These are phyloP conservation scores for Boulengeromyrus knoepffleri DNA, from an alignment of 2,113 vertebrate species.

Conservation along the genomic window DNA sequence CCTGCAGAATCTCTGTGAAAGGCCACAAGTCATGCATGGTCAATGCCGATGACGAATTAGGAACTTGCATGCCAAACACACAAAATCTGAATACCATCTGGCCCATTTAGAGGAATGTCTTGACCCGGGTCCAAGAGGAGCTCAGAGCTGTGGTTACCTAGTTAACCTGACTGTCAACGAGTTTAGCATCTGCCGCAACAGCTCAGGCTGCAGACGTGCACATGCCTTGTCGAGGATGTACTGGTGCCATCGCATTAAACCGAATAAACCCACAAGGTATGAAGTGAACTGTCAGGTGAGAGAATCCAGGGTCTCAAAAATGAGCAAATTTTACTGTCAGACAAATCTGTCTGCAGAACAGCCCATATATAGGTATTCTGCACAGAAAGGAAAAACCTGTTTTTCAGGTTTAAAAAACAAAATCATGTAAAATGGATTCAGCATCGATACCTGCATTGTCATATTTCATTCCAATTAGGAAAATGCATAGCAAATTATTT, in stretches of 20 bases:
- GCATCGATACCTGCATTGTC: not conserved
- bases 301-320: not conserved
- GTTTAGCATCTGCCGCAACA: conserved; percentile 14
- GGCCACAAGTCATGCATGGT: conserved; percentile 21
- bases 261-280: not conserved
- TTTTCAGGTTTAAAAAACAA: not conserved
- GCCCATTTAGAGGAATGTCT: conserved; percentile 9
- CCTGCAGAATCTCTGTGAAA: conserved; percentile 12
- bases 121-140: conserved; percentile 12
- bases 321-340: not conserved
- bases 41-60: conserved; percentile 22
- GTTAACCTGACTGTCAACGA: conserved; percentile 13
- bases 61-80: not conserved
- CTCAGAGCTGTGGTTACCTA: conserved; percentile 11
- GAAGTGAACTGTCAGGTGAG: not conserved
- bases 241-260: not conserved
- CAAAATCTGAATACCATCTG: conserved; percentile 22
- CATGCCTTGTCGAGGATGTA: not conserved
- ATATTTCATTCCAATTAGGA: not conserved
- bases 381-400: not conserved
- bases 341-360: not conserved
- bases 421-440: not conserved
- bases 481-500: not conserved
- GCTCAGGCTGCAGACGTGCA: not conserved
- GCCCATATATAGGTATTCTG: not conserved